A percentile compares a stretch with the other conserved stretches of the same genome.
These are phyloP conservation scores for Rosalia funebris DNA, from an alignment of 2,888 invertebrate species.

Conservation along the genomic window DNA sequence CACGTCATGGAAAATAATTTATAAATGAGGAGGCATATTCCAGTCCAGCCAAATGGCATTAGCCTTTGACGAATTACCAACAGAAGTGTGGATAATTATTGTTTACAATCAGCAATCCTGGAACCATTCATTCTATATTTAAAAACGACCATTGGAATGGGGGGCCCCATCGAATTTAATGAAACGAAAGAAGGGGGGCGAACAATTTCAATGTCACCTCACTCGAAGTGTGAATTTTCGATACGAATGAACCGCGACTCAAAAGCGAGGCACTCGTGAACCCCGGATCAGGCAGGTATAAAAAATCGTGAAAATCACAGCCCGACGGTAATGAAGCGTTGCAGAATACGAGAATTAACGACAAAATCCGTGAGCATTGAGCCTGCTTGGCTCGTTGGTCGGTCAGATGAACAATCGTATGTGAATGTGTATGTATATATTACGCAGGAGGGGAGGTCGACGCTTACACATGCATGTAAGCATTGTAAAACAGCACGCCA, in stretches of 20 bases:
- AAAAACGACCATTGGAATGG: background rate
- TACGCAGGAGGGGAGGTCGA: constrained; percentile 37
- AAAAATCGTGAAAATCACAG: constrained; percentile 33
- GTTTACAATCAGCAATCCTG: no score
- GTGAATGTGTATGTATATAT: no score
- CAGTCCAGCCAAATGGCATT: no score
- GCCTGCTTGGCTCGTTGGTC: constrained; percentile 40
- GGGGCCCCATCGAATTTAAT: background rate
- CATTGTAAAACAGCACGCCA: constrained; percentile 29
- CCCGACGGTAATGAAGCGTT: constrained; percentile 11
- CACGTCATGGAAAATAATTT: no score
- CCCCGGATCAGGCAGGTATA: constrained; percentile 43
- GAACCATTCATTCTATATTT: background rate
- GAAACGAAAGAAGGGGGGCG: background rate
- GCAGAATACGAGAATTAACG: constrained; percentile 2
- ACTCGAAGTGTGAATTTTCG: constrained; percentile 17
- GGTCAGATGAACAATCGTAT: constrained; percentile 43
- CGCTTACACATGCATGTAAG: constrained; percentile 46
- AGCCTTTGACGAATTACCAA: no score
- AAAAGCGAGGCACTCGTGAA: constrained; percentile 14
- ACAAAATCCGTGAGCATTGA: constrained; percentile 21
- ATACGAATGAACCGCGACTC: constrained; percentile 2
- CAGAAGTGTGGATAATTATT: no score
- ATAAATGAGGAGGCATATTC: no score
- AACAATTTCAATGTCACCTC: constrained; percentile 16